phyloP scores from a whole-genome alignment of 2,888 invertebrate genomes.

The Omphaloscelis lunosa region DNA sequence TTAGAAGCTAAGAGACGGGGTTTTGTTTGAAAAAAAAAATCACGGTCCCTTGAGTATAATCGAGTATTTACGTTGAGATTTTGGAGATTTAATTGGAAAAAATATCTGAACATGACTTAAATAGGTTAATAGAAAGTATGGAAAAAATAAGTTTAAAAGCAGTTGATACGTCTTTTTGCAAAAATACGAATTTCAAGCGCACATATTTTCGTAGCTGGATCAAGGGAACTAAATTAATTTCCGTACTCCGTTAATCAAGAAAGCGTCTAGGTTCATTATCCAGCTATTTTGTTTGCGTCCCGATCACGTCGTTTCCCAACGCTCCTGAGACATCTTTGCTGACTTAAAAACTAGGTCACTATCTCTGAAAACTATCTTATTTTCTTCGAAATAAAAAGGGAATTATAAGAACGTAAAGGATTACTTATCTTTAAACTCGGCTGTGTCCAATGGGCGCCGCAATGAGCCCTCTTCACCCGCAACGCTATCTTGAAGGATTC shows the following conservation, averaged over 20 bases:
- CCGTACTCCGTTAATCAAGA: constrained; percentile 55
- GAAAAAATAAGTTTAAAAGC: not conserved
- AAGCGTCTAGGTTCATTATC: constrained; percentile 62
- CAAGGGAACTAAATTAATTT: constrained; percentile 54
- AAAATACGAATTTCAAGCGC: constrained; percentile 19
- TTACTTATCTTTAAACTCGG: constrained; percentile 48
- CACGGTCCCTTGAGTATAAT: not conserved
- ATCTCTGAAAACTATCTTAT: constrained; percentile 37
- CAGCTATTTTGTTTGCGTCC: constrained; percentile 60
- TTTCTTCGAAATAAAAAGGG: constrained; percentile 47
- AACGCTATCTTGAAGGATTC: constrained; percentile 45
- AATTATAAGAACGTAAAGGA: constrained; percentile 47
- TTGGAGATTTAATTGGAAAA: not conserved
- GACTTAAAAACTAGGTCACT: constrained; percentile 49
- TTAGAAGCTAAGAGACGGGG: constrained; percentile 31
- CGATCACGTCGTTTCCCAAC: constrained; percentile 42
- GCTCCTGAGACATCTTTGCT: constrained; percentile 33
- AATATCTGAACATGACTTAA: too few relatives aligned
- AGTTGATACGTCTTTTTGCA: not conserved
- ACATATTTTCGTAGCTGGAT: constrained; percentile 48
- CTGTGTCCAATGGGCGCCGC: constrained; percentile 35
- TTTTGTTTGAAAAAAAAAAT: constrained; percentile 10
- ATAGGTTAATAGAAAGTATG: too few relatives aligned
- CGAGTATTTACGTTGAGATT: not conserved
- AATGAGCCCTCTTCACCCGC: constrained; percentile 49